Base-by-base conservation (phyloP, 2,113 vertebrate species). In the Apteryx owenii region DNA sequence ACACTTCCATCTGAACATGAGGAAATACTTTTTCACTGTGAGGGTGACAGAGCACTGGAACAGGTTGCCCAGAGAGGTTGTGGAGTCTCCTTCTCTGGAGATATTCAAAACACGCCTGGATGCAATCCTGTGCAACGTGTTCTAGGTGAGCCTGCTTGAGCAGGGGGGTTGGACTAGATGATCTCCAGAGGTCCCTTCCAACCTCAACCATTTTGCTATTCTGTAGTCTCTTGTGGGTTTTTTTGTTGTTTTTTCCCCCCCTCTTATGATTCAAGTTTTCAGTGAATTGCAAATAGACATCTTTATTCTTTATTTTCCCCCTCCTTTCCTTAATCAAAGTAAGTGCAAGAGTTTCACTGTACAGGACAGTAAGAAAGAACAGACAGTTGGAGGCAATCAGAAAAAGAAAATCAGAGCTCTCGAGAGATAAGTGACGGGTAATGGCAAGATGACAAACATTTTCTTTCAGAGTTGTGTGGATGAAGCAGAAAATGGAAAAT, bases 371-470 rank as follows among this genome's bases (percentile, higher is more conserved):
- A 76, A 92, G 83, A 89, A 93, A 95, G 80, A 85, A 48, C 36
- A 85, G 80, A 72, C 76, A 94, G 89, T 81, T 93, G 70, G 88
- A 98, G 88, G 92, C 6, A 0, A 97, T 89, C 64, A 95, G 96
- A 95, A 95, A 95, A 91, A 95, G 85, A 86, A 46, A 38, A 78
- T 62, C 58, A 51, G 81, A 65, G 28, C 29, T 94, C 96, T 85
- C 66, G 54, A 38, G 88, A 62, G 90, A 68, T 90, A 90, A 95
- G 80, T 90, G 76, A 72, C 75, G 96, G 69, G 69, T 91, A 75
- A 81, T 58, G 72, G 85, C 18, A 79, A 81, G 58, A 65, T 94
- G 93, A 94, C 71, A 93, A 90, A 96, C 22, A 23, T 87, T 91
- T 77, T 92, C 80, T 97, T 96, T 88, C 61, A 93, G 81, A 95